phyloP scores from a whole-genome alignment of 2,113 vertebrate species.

The Illadopsis cleaveri region DNA sequence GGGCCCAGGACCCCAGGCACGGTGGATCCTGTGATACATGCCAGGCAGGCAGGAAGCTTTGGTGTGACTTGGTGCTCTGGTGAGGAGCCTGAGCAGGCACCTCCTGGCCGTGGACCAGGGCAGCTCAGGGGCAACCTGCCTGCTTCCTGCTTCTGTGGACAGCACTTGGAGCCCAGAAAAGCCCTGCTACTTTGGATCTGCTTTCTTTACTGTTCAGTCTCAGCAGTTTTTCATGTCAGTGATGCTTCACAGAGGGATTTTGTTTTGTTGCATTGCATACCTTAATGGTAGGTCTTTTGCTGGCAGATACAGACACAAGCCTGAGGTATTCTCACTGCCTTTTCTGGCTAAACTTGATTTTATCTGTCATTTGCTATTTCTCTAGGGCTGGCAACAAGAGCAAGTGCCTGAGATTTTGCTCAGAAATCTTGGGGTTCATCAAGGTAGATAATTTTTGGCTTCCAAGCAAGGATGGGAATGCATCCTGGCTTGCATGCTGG shows the following conservation, averaged over 20 bases:
- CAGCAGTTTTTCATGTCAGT: background rate
- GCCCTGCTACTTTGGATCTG: background rate
- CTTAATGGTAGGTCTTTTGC: background rate
- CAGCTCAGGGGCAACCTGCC: background rate
- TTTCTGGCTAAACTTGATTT: background rate
- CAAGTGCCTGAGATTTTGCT: background rate
- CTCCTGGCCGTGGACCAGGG: background rate
- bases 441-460: background rate
- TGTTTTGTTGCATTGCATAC: background rate
- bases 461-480: background rate
- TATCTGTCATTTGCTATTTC: background rate
- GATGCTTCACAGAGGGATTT: background rate
- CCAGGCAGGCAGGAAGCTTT: background rate
- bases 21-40: accelerated
- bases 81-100: background rate
- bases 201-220: background rate
- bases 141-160: background rate
- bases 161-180: accelerated
- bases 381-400: background rate
- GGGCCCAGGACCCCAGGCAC: accelerated
- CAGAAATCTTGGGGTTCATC: background rate
- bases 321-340: background rate
- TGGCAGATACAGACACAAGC: background rate
- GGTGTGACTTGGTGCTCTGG: accelerated
- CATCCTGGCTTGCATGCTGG: background rate